Evolutionary conservation across 53 echinoderm and acorn worm species (phyloP).

Genomic region (Mesocentrotus franciscanus): DNA sequence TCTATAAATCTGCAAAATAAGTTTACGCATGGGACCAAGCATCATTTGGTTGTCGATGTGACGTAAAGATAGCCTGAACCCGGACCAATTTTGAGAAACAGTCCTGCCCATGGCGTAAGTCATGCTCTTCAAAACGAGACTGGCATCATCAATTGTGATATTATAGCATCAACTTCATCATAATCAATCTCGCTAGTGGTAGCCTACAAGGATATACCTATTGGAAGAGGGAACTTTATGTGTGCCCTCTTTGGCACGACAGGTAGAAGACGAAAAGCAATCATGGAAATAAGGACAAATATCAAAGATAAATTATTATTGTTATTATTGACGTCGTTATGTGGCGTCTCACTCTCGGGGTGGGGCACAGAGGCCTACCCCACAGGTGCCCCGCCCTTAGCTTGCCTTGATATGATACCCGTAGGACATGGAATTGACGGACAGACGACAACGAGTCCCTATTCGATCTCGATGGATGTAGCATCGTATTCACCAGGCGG

Average conservation of each 20-base stretch:
- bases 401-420: constrained; percentile 57
- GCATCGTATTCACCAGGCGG: constrained; percentile 27
- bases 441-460: constrained; percentile 54
- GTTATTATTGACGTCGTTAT: neutral
- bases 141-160: neutral
- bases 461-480: constrained; percentile 18
- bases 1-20: neutral
- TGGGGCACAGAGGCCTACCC: constrained; percentile 36
- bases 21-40: constrained; percentile 52
- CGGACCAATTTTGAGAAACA: neutral
- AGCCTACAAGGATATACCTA: neutral
- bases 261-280: neutral
- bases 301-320: constrained; percentile 23
- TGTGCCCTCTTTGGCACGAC: neutral
- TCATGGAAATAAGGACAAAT: constrained; percentile 42
- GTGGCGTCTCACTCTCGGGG: neutral
- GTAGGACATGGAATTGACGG: constrained; percentile 36
- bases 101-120: neutral
- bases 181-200: neutral
- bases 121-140: neutral
- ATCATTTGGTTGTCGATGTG: neutral
- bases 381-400: constrained; percentile 42
- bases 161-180: constrained; percentile 6
- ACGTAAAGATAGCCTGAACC: neutral
- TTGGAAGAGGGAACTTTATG: neutral